phyloP scores from a whole-genome alignment of 1,140 invertebrate species.

The Samia ricini region DNA sequence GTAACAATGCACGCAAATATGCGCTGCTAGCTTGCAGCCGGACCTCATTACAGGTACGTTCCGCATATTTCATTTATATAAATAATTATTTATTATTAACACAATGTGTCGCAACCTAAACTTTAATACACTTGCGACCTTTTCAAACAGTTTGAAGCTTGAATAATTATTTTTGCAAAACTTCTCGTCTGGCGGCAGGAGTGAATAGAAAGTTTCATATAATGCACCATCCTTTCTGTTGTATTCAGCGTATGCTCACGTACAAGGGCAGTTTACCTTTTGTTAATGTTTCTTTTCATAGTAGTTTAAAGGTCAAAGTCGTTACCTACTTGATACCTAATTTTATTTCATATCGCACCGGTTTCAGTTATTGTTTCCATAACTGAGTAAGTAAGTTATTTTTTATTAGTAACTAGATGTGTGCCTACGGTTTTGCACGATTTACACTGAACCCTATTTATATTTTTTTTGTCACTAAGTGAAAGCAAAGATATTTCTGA shows the following conservation, averaged over 20 bases:
- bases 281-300: constrained; percentile 1
- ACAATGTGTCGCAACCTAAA: not conserved
- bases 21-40: too few species aligned
- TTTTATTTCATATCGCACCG: not conserved
- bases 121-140: not conserved
- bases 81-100: not conserved
- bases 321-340: not conserved
- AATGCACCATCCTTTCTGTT: not conserved
- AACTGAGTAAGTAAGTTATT: too few species aligned
- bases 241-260: not conserved
- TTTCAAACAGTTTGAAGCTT: not conserved
- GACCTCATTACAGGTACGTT: too few species aligned
- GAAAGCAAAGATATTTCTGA: too few species aligned
- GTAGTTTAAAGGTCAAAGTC: not conserved
- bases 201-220: not conserved
- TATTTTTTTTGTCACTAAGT: too few species aligned
- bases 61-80: too few species aligned
- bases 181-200: not conserved
- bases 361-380: too few species aligned
- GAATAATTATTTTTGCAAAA: not conserved
- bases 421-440: too few species aligned
- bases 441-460: too few species aligned
- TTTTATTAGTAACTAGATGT: too few species aligned
- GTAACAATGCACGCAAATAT: too few species aligned
- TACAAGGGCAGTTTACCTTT: not conserved